A percentile compares a stretch with the other conserved stretches of the same genome.
Evolutionary conservation across 2,113 vertebrate species (phyloP).

Genomic region (Lagenorhynchus albirostris): DNA sequence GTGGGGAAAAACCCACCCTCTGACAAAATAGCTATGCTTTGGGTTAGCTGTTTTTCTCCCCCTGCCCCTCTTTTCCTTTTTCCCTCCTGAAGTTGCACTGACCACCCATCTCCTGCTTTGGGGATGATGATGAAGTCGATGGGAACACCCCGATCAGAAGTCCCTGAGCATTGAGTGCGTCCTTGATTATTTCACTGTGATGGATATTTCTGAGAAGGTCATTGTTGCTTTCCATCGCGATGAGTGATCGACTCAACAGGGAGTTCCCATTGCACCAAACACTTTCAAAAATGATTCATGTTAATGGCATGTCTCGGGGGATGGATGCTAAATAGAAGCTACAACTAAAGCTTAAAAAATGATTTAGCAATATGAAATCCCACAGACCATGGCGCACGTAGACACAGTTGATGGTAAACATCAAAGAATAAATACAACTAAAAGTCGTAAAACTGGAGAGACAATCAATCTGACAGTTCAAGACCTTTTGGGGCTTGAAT

Average conservation of each 20-base stretch:
- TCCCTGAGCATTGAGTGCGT: slow-evolving; percentile 54
- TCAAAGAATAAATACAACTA: slow-evolving; percentile 84
- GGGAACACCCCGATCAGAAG: slow-evolving; percentile 57
- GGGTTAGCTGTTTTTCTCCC: neutral
- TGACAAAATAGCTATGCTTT: neutral
- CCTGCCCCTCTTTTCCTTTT: neutral
- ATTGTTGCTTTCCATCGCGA: slow-evolving; percentile 79
- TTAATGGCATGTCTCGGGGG: slow-evolving; percentile 83
- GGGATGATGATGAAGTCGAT: slow-evolving; percentile 51
- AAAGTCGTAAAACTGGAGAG: slow-evolving; percentile 84
- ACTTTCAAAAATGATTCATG: slow-evolving; percentile 87
- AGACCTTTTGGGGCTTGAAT: slow-evolving; percentile 83
- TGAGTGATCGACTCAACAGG: slow-evolving; percentile 83
- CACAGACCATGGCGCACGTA: slow-evolving; percentile 73
- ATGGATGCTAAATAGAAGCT: slow-evolving; percentile 86
- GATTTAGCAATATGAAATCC: slow-evolving; percentile 84
- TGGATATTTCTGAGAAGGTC: slow-evolving; percentile 83
- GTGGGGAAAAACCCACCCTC: neutral
- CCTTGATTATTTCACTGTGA: slow-evolving; percentile 77
- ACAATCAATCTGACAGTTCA: slow-evolving; percentile 87
- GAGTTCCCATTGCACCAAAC: slow-evolving; percentile 80
- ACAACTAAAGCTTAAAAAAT: slow-evolving; percentile 85
- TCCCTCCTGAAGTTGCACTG: neutral
- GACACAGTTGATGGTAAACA: slow-evolving; percentile 82
- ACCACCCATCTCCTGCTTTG: slow-evolving; percentile 15